Base-by-base conservation (phyloP, 1,140 invertebrate species). In the Lepidurus apus region DNA sequence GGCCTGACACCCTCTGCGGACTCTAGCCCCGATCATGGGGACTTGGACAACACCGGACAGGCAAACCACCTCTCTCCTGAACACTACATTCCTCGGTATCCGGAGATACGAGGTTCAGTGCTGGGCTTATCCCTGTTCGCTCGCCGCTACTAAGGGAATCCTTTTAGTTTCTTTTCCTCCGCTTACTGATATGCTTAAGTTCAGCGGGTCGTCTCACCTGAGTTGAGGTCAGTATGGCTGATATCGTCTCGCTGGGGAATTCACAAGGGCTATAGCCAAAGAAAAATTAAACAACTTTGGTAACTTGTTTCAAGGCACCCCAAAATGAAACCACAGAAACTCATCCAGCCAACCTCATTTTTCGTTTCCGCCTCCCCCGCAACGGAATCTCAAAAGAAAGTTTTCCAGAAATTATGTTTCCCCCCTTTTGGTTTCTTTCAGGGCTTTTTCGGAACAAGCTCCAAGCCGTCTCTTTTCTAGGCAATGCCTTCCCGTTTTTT, bases 101-200 rank as follows among this genome's bases (percentile, higher is more conserved):
- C 81, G 78, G 73, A 81, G 82, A 83, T 82, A 84, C 82, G 83
- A 85, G 86, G 87, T 90, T 90, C 86, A 83, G 87, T 87, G 89
- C 87, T 92, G 91, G 88, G 89, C 91, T 93, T 34, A 84, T 92
- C 88, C 91, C 90, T 87, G 86, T 93, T 93, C 91, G 89, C 90
- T 93, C 91, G 91, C 92, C 89, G 91, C 88, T 93, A 94, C 91
- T 93, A 86, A 86, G 91, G 91, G 88, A 93, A 94, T 93, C 91
- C 90, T 90, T 82, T 94, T 93, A 91, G 91, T 93, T 94, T 93
- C 90, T 93, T 93, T 94, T 94, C 92, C 92, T 93, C 90, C 91
- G 91, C 91, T 93, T 91, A 93, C 83, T 93, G 88, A 93, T 93
- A 93, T 93, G 92, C 91, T 93, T 92, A 92, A 93, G 88, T 92